Conservation (phyloP, 2,797 vertebrate species). For the Prionace glauca region DNA sequence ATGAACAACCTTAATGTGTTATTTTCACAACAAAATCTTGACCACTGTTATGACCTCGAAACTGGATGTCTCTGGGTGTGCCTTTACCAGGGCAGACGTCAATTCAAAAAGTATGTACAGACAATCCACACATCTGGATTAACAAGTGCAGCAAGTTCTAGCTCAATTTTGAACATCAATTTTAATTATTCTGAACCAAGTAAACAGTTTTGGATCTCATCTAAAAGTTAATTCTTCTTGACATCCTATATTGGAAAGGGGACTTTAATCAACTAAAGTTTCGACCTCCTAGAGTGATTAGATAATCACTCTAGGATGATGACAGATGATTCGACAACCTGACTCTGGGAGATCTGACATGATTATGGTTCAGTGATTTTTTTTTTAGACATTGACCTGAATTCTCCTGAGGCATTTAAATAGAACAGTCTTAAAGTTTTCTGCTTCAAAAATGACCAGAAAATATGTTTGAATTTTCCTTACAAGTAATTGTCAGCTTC, state of each 20-base stretch:
- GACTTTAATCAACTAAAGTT: background rate
- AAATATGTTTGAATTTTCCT: background rate
- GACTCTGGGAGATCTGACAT: slow-evolving; percentile 10
- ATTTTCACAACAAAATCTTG: background rate
- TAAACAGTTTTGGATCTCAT: background rate
- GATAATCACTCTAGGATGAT: background rate
- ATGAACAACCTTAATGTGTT: background rate
- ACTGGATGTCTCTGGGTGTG: background rate
- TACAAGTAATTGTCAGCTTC: background rate
- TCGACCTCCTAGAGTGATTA: background rate
- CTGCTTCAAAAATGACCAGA: background rate
- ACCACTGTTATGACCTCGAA: background rate
- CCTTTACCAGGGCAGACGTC: background rate
- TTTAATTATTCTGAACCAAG: background rate
- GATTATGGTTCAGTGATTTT: background rate
- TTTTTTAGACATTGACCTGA: background rate
- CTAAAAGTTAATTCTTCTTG: background rate
- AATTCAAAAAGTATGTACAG: background rate
- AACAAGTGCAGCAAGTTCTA: background rate
- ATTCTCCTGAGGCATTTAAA: background rate
- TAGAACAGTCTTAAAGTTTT: background rate
- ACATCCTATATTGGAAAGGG: background rate
- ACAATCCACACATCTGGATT: slow-evolving; percentile 9
- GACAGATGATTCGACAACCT: background rate
- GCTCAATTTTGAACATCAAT: background rate